These are phyloP conservation scores for Alexandromys fortis DNA, from an alignment of 2,113 vertebrate genomes.

Conservation along the genomic window DNA sequence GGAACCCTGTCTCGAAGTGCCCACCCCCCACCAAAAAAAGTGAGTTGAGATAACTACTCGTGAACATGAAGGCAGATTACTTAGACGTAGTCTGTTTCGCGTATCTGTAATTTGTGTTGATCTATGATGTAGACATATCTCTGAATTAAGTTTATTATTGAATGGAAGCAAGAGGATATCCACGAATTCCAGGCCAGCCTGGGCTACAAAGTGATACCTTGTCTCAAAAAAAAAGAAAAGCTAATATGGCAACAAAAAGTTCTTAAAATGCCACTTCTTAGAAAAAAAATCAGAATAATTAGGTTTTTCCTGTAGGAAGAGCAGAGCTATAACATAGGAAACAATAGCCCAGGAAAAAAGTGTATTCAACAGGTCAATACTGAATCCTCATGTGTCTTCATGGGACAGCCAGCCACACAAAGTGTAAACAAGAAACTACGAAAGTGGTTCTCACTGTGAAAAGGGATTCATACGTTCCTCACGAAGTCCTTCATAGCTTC, in stretches of 20 bases:
- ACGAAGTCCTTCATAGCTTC: background rate
- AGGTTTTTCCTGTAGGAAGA: background rate
- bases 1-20: too few species aligned
- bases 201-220: background rate
- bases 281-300: constrained; percentile 56
- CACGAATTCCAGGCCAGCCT: background rate
- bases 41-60: constrained; percentile 24
- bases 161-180: background rate
- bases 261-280: background rate
- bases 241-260: background rate
- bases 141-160: background rate
- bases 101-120: background rate
- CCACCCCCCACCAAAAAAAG: background rate
- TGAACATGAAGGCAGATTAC: background rate
- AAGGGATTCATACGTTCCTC: background rate
- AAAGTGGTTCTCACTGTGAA: background rate
- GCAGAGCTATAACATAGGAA: background rate
- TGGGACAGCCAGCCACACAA: background rate
- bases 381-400: background rate
- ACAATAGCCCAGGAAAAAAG: background rate
- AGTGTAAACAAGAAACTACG: background rate
- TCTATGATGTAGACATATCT: background rate
- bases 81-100: background rate
- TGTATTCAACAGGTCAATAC: background rate
- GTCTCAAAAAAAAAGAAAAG: background rate